These are phyloP conservation scores for Caenorhabditis inopinata DNA, from an alignment of 1,140 invertebrate species.

Conservation along the genomic window DNA sequence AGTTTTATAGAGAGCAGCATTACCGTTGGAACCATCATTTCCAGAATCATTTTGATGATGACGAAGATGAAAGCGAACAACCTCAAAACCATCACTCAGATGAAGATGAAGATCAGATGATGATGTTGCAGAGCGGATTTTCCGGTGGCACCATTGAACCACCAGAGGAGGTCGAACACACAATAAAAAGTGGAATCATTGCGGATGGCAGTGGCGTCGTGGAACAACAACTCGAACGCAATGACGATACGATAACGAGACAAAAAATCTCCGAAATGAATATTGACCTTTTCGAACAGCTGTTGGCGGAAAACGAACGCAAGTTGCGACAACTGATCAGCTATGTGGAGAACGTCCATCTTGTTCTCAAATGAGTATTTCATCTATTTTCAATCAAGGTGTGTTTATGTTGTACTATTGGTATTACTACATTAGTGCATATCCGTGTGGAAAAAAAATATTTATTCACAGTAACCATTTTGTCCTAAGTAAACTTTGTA, in stretches of 20 bases:
- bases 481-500: neutral
- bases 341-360: neutral
- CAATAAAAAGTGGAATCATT: neutral
- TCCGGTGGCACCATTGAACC: neutral
- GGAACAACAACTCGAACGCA: neutral
- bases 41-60: neutral
- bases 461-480: neutral
- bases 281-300: slow-evolving; percentile 7
- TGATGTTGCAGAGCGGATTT: neutral
- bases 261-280: neutral
- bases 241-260: neutral
- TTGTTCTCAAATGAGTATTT: neutral
- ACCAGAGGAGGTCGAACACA: neutral
- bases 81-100: neutral
- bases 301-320: slow-evolving; percentile 10
- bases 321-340: slow-evolving; percentile 16
- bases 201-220: neutral
- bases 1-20: neutral
- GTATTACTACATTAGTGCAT: too few species aligned
- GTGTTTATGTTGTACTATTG: neutral
- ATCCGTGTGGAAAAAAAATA: neutral
- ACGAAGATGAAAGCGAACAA: neutral
- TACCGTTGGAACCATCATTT: neutral
- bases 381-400: slow-evolving; percentile 3
- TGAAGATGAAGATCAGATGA: neutral